phyloP scores from a whole-genome alignment of 2,888 invertebrate genomes.

The Ptilodon capucinus region DNA sequence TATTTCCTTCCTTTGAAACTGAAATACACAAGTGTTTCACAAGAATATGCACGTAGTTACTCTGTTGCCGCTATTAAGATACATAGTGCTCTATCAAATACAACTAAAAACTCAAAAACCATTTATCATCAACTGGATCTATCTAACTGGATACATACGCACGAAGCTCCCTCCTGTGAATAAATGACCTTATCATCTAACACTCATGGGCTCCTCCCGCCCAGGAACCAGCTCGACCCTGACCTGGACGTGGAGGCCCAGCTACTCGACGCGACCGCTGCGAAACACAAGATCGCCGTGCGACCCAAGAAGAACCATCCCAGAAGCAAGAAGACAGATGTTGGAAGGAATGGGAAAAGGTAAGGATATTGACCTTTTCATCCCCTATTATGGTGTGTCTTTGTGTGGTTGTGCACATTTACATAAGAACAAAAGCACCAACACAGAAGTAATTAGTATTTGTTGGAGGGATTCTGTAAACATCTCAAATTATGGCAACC shows the following conservation, averaged over 20 bases:
- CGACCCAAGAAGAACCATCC: slow-evolving; percentile 87
- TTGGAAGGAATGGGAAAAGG: slow-evolving; percentile 35
- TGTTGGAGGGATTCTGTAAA: no score
- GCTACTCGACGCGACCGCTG: slow-evolving; percentile 88
- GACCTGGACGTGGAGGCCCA: slow-evolving; percentile 83
- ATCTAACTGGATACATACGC: background rate
- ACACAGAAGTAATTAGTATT: no score
- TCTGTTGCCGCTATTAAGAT: no score
- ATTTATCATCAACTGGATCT: slow-evolving; percentile 11
- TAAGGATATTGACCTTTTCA: slow-evolving; percentile 32
- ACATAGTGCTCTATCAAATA: no score
- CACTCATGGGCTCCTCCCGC: slow-evolving; percentile 46
- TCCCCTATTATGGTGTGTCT: no score
- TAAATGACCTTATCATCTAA: slow-evolving; percentile 41
- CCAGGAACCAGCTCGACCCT: slow-evolving; percentile 81
- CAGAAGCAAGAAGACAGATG: slow-evolving; percentile 41
- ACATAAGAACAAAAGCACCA: no score
- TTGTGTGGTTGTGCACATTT: no score
- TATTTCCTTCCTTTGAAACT: no score
- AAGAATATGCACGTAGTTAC: background rate
- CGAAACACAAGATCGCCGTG: slow-evolving; percentile 88
- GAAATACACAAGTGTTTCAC: background rate
- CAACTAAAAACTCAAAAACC: background rate
- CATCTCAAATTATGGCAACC: no score
- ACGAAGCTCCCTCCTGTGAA: slow-evolving; percentile 13